Base-by-base conservation (phyloP, 2,888 invertebrate genomes). In the Oxystoma pomonae region DNA sequence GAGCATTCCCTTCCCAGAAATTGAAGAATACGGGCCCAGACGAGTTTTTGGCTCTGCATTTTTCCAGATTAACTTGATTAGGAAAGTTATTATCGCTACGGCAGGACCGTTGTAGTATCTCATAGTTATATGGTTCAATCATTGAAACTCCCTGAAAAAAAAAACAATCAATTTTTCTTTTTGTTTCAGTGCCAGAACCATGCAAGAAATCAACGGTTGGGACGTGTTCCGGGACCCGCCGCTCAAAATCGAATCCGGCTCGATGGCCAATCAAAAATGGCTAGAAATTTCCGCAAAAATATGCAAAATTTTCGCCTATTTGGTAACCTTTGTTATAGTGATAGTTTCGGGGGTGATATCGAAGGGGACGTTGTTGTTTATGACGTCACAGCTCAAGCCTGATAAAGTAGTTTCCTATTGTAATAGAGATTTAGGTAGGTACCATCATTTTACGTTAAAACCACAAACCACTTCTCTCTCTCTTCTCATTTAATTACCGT, bases 181-280 rank as follows among this genome's bases (percentile, higher is more conserved):
- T 67, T 59, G 68, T 83, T 86, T 52, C 84, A 92, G 92, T 77
- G 90, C 90, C 81, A 85, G 92, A 76, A 92, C 92, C 66, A 88
- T 92, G 72, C 89, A 89, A 76, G 93, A 92, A 80, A 92, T 92
- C 73, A 94, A 94, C 89, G 92, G 91, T 87, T 97, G 97, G 97
- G 96, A 97, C 86, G 95, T 96, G 65, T 97, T 97, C 83, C 85
- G 95, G 76, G 91, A 94, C 80, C 90, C 95, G 71, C 96, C 96
- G 9, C 90, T 90, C 72, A 92, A 94, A 81, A 88, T 89, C 81
- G 92, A 93, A 81, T 91, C 91, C 71, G 92, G 93, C 69, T 94
- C 94, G 59, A 92, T 92, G 87, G 92, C 92, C 72, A 91, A 89
- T 77, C 92, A 94, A 81, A 88, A 88, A 79, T 94, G 93, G 80